phyloP scores from a whole-genome alignment of 2,797 vertebrate species.

The Rhinichthys osculus region DNA sequence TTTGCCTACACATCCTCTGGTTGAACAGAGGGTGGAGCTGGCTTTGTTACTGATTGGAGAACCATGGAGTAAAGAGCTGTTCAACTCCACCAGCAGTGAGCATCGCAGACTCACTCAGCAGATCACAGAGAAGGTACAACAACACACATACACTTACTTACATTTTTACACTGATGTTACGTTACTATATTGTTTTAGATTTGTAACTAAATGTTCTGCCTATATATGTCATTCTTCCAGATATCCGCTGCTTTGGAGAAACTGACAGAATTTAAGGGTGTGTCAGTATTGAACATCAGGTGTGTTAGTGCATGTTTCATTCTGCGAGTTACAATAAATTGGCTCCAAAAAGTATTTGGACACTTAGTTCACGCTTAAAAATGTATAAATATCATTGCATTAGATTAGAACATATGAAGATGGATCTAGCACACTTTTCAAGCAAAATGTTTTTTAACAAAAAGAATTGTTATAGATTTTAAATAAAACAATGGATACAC shows the following conservation, averaged over 20 bases:
- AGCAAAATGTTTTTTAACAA: not conserved
- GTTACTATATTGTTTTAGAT: not conserved
- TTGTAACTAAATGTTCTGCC: not conserved
- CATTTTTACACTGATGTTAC: not conserved
- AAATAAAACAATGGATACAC: not conserved
- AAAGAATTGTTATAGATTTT: not conserved
- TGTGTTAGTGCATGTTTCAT: slow-evolving; percentile 68
- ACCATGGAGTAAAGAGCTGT: slow-evolving; percentile 79
- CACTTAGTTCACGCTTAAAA: not conserved
- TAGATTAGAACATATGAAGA: not conserved
- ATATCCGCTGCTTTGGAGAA: slow-evolving; percentile 84
- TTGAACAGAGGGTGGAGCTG: slow-evolving; percentile 88
- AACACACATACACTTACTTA: slow-evolving; percentile 26
- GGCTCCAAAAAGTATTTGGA: not conserved
- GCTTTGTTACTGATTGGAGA: slow-evolving; percentile 83
- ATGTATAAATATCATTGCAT: not conserved
- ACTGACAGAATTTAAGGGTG: slow-evolving; percentile 87
- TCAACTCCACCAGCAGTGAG: slow-evolving; percentile 74
- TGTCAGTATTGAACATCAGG: slow-evolving; percentile 88
- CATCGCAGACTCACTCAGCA: slow-evolving; percentile 78
- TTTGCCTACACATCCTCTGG: slow-evolving; percentile 63
- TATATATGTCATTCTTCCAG: slow-evolving; percentile 73
- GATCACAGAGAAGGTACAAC: slow-evolving; percentile 84
- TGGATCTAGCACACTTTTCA: not conserved
- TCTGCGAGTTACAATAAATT: not conserved